A percentile compares a stretch with the other conserved stretches of the same genome.
Evolutionary conservation across 2,797 vertebrate species (phyloP).

Genomic region (Mionectes olivaceus): DNA sequence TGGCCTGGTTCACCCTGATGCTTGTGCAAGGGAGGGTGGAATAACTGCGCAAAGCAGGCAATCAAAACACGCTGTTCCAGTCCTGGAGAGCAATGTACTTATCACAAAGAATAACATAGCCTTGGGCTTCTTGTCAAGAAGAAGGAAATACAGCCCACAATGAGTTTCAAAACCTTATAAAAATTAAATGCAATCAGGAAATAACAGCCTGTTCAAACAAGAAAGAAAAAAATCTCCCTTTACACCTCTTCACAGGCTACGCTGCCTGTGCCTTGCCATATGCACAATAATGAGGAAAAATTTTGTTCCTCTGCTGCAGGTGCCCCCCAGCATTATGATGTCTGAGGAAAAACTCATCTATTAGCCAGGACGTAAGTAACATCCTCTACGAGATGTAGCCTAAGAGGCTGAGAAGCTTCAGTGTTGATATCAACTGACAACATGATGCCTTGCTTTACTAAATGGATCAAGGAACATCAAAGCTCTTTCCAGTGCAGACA

Average conservation of each 20-base stretch:
- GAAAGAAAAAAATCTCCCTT: neutral
- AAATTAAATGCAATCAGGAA: conserved; percentile 21
- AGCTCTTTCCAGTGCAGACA: neutral
- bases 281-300: neutral
- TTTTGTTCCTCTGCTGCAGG: neutral
- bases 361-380: neutral
- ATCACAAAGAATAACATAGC: neutral
- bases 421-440: neutral
- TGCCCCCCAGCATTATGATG: neutral
- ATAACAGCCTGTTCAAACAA: neutral
- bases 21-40: fast-evolving
- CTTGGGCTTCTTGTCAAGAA: neutral
- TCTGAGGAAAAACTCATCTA: neutral
- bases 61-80: neutral
- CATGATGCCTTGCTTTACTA: neutral
- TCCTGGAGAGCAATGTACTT: neutral
- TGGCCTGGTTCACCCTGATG: fast-evolving
- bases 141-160: neutral
- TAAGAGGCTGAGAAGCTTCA: neutral
- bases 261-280: neutral
- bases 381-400: neutral
- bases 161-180: neutral
- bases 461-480: neutral
- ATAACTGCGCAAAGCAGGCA: fast-evolving
- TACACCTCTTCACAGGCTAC: neutral